Conservation (phyloP, 2,113 vertebrate species). For the Alexandromys fortis region DNA sequence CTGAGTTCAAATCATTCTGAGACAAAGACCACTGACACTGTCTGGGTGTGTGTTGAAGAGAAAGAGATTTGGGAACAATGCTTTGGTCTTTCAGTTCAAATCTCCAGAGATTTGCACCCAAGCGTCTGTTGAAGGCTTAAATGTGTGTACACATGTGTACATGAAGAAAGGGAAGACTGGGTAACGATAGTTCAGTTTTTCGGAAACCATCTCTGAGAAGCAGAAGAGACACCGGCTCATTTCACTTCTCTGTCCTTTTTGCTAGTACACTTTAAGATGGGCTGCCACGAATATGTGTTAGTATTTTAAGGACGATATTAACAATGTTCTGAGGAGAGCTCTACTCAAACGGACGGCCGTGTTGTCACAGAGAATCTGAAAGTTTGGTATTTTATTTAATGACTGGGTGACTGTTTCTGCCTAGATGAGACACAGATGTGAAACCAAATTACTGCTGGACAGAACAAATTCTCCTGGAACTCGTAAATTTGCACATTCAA, state of each 20-base stretch:
- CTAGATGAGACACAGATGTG: constrained; percentile 55
- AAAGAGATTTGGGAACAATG: background rate
- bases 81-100: background rate
- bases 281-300: background rate
- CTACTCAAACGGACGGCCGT: background rate
- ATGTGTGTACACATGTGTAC: too few relatives aligned
- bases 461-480: constrained; percentile 52
- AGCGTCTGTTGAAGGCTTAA: background rate
- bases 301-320: constrained; percentile 38
- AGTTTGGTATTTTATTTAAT: constrained; percentile 56
- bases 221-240: background rate
- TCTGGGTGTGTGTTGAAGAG: background rate
- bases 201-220: constrained; percentile 26
- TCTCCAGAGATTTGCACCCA: background rate
- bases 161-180: background rate
- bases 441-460: constrained; percentile 26
- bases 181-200: background rate
- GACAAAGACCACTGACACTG: background rate
- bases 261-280: constrained; percentile 23
- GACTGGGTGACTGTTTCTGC: background rate
- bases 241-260: constrained; percentile 51
- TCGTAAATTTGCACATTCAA: constrained; percentile 36
- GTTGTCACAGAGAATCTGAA: constrained; percentile 32
- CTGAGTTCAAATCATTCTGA: constrained; percentile 26
- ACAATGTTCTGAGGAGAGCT: background rate